A percentile compares a stretch with the other conserved stretches of the same genome.
Evolutionary conservation across 2,113 vertebrate species (phyloP).

Genomic region (Martes martes): DNA sequence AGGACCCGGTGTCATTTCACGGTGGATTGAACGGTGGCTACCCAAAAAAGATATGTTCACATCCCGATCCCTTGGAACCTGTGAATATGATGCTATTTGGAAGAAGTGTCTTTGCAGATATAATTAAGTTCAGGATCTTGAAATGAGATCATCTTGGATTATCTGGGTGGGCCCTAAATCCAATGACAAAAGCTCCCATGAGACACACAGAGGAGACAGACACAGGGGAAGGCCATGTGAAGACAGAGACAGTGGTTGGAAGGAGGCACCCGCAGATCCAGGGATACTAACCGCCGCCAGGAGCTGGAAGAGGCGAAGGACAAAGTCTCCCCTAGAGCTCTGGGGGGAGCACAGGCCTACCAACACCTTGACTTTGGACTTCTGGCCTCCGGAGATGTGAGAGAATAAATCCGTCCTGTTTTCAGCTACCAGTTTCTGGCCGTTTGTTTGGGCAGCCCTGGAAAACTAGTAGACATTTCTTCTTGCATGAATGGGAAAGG

Average conservation of each 20-base stretch:
- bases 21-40: neutral
- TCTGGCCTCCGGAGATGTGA: neutral
- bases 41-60: neutral
- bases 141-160: neutral
- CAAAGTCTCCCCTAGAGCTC: neutral
- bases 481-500: neutral
- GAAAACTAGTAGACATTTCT: neutral
- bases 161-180: neutral
- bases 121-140: neutral
- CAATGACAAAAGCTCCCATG: neutral
- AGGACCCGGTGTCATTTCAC: neutral
- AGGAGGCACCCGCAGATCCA: accelerated
- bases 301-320: neutral
- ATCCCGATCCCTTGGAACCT: neutral
- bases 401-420: neutral
- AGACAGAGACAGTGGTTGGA: neutral
- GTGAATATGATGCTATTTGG: neutral
- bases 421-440: neutral
- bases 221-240: neutral
- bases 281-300: neutral
- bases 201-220: neutral
- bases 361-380: neutral
- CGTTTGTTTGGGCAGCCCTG: neutral
- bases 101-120: neutral
- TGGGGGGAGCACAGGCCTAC: neutral